Evolutionary conservation across 1,140 invertebrate species (phyloP).

Genomic region (Elysia chlorotica): DNA sequence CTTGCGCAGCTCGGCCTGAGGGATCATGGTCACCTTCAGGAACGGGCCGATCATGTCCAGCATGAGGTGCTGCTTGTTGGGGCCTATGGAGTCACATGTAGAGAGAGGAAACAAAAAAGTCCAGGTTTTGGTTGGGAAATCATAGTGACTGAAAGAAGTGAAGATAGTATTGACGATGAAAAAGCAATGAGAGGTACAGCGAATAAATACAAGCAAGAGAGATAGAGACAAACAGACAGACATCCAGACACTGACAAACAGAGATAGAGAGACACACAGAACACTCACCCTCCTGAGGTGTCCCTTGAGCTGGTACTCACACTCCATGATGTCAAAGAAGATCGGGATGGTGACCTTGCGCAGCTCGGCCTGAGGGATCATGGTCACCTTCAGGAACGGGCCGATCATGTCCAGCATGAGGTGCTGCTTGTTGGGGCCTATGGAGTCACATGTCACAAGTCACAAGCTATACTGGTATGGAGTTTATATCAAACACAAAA

Average conservation of each 20-base stretch:
- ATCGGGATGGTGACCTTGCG: constrained; percentile 54
- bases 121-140: too few species aligned
- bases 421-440: constrained; percentile 3
- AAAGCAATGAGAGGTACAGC: too few species aligned
- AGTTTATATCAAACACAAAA: too few species aligned
- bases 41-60: constrained; percentile 52
- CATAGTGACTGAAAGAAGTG: too few species aligned
- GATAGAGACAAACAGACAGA: neutral
- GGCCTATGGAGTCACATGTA: neutral
- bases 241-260: neutral
- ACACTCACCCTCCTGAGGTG: constrained; percentile 78
- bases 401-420: constrained; percentile 41
- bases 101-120: too few species aligned
- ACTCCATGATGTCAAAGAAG: constrained; percentile 59
- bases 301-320: constrained; percentile 73
- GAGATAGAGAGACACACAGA: neutral
- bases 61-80: constrained; percentile 4
- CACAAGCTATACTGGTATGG: too few species aligned
- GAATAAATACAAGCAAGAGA: neutral
- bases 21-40: constrained; percentile 57
- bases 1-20: constrained; percentile 50
- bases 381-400: constrained; percentile 56
- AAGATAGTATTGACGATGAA: too few species aligned
- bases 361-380: constrained; percentile 55
- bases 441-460: neutral